phyloP scores from a whole-genome alignment of 2,888 invertebrate species.

The Chouioia cunea region DNA sequence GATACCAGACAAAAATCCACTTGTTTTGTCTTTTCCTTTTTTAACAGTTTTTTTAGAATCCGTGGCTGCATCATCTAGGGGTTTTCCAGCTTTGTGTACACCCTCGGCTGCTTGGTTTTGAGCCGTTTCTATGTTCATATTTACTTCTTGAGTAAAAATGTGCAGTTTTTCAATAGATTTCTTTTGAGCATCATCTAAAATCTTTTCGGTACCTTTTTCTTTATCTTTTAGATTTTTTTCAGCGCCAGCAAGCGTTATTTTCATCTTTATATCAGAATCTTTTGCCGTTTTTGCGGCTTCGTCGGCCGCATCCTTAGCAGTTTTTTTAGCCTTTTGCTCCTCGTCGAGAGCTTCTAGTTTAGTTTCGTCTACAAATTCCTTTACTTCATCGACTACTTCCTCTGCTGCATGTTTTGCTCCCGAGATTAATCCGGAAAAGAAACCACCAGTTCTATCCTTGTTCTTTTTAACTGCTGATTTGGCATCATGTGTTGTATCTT shows the following conservation, averaged over 20 bases:
- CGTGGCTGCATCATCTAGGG: too few species aligned
- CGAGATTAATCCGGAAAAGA: too few species aligned
- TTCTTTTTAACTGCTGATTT: constrained; percentile 1
- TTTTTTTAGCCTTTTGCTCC: constrained; percentile 47
- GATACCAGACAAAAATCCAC: constrained; percentile 54
- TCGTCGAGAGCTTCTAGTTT: constrained; percentile 53
- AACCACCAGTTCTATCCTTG: background rate
- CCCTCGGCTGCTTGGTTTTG: too few species aligned
- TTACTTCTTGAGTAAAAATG: too few species aligned
- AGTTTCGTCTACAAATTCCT: constrained; percentile 55
- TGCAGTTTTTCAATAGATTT: too few species aligned
- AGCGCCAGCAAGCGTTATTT: constrained; percentile 16
- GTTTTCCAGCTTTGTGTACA: too few species aligned
- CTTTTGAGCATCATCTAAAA: too few species aligned
- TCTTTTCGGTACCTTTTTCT: too few species aligned
- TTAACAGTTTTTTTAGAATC: constrained; percentile 51
- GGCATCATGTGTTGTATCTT: constrained; percentile 42
- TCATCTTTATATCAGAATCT: constrained; percentile 51
- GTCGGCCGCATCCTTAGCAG: background rate
- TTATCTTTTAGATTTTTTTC: constrained; percentile 42
- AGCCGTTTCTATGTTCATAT: too few species aligned
- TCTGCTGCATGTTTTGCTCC: constrained; percentile 44
- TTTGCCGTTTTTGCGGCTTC: constrained; percentile 5
- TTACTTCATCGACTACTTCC: constrained; percentile 51
- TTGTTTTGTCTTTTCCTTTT: constrained; percentile 45